These are phyloP conservation scores for Pavo muticus DNA, from an alignment of 2,113 vertebrate genomes.

Conservation along the genomic window DNA sequence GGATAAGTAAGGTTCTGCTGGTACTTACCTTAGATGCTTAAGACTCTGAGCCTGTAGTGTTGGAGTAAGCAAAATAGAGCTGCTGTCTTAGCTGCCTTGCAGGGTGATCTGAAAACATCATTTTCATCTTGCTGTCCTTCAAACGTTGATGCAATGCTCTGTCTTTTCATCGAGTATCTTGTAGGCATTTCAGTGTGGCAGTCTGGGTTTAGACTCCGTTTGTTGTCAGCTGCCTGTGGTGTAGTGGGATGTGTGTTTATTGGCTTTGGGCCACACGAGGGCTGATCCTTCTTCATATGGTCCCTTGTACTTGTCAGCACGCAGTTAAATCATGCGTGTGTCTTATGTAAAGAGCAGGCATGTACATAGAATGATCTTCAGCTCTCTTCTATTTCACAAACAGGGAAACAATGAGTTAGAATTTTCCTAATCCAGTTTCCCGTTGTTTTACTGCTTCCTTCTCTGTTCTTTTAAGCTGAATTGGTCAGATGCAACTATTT, in stretches of 20 bases:
- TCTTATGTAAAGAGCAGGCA: background rate
- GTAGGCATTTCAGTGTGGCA: background rate
- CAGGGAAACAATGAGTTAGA: background rate
- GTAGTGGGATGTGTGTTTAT: background rate
- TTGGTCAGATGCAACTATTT: background rate
- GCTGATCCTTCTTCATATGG: background rate
- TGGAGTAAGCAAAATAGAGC: background rate
- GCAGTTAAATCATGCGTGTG: background rate
- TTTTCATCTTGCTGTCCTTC: background rate
- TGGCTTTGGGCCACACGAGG: background rate
- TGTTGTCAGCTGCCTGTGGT: background rate
- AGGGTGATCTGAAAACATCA: background rate
- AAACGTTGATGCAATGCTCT: background rate
- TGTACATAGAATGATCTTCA: background rate
- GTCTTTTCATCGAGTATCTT: background rate
- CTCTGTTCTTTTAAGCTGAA: background rate
- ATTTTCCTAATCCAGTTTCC: background rate
- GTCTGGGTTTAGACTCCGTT: background rate
- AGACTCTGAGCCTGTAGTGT: background rate
- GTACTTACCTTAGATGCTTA: conserved; percentile 27
- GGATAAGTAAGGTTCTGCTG: background rate
- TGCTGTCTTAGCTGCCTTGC: background rate
- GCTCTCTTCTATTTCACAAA: background rate
- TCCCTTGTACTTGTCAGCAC: background rate
- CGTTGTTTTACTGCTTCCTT: background rate